Evolutionary conservation across 2,797 vertebrate species (phyloP), one percentile per base, ranked within the genome.

Genomic region (Siniperca obscura): DNA sequence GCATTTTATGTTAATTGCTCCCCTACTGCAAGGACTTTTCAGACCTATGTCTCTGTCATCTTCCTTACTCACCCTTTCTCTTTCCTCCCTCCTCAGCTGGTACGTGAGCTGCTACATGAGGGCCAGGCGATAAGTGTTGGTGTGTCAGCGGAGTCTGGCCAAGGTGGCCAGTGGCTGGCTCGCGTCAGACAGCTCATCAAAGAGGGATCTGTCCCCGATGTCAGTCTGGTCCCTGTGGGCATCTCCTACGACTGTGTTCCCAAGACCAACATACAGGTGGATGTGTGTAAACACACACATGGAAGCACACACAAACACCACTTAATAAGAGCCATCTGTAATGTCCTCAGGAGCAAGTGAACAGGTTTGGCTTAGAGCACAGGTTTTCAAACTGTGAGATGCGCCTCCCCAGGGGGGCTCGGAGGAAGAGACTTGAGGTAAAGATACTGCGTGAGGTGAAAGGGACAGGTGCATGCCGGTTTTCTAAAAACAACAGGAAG

Each of bases 141-240:
- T 82, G 86, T 99, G 91, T 96, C 96, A 59, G 91, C 93, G 11
- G 83, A 91, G 14, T 92, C 92, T 81, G 71, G 82, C 0, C 82
- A 9, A 0, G 95, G 97, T 11, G 92, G 92, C 65, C 94, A 87
- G 81, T 98, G 97, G 97, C 87, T 98, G 89, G 92, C 93, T 22
- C 62, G 84, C 25, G 87, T 98, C 78, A 92, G 91, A 1, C 90
- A 93, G 30, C 94, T 95, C 0, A 85, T 98, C 80, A 91, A 82
- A 40, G 89, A 90, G 0, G 88, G 93, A 3, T 70, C 87, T 0
- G 85, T 97, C 67, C 84, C 95, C 0, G 96, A 99, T 11, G 87
- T 96, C 66, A 88, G 87, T 38, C 38, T 99, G 59, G 95, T 98
- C 19, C 97, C 98, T 0, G 94, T 97, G 89, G 96, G 97, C 64